Conservation (phyloP, 2,888 invertebrate species). For the Resseliella maxima region DNA sequence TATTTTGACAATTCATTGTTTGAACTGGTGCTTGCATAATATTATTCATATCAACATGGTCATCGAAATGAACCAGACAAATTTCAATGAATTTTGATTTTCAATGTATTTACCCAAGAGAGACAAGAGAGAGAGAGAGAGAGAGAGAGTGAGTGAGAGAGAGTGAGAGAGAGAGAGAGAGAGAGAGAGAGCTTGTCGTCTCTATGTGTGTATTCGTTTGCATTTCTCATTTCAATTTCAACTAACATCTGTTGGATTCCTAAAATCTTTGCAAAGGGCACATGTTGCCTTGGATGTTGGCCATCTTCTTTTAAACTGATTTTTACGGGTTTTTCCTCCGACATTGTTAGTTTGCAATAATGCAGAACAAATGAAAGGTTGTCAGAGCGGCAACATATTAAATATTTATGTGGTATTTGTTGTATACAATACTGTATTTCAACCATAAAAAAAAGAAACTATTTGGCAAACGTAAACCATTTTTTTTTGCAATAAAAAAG, state of each 20-base stretch:
- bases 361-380: background rate
- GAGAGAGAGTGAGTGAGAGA: too few relatives aligned
- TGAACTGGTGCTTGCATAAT: background rate
- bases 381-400: background rate
- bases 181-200: too few relatives aligned
- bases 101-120: background rate
- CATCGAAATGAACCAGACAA: background rate
- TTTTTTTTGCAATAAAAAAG: background rate
- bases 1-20: background rate
- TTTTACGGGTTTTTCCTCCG: background rate
- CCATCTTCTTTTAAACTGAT: background rate
- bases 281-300: too few relatives aligned
- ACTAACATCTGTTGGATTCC: background rate
- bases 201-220: background rate
- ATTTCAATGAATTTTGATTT: background rate
- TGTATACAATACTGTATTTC: background rate
- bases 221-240: background rate
- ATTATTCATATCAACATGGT: conserved; percentile 23
- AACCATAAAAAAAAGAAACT: background rate
- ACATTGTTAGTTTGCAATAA: background rate
- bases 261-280: background rate
- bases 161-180: too few relatives aligned
- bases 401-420: background rate
- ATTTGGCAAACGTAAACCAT: background rate
- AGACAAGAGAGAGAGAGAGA: too few relatives aligned